phyloP scores from a whole-genome alignment of 2,888 invertebrate genomes.

The Ariolimax columbianus region DNA sequence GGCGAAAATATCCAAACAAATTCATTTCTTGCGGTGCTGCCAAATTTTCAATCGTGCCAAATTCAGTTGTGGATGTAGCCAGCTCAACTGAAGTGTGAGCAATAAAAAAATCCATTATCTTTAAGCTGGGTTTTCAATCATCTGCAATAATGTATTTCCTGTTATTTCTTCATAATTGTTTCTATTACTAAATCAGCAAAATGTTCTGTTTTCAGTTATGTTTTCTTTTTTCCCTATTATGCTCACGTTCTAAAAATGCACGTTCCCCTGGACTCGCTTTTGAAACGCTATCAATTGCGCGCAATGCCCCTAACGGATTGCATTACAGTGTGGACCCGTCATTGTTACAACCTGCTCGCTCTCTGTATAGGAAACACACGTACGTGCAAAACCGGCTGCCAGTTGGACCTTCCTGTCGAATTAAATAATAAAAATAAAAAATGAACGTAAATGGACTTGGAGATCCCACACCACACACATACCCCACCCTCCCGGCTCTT shows the following conservation, averaged over 20 bases:
- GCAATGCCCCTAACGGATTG: conserved; percentile 7
- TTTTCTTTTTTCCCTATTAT: neutral
- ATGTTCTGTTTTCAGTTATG: neutral
- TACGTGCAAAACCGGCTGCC: conserved; percentile 33
- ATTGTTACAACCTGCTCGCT: conserved; percentile 21
- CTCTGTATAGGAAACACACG: conserved; percentile 31
- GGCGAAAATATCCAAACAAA: conserved; percentile 47
- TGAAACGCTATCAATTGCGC: conserved; percentile 36
- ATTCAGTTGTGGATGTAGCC: conserved; percentile 46
- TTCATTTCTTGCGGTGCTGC: conserved; percentile 32
- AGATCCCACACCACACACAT: neutral
- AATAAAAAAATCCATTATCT: conserved; percentile 51
- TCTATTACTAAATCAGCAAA: conserved; percentile 45
- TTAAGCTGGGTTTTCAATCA: conserved; percentile 48
- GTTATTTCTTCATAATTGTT: conserved; percentile 52
- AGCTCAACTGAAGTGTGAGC: conserved; percentile 38
- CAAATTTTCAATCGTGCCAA: conserved; percentile 52
- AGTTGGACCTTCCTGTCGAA: conserved; percentile 27
- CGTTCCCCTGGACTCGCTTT: conserved; percentile 12
- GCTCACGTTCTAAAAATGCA: conserved; percentile 23
- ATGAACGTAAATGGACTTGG: neutral
- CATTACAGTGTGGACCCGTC: conserved; percentile 26
- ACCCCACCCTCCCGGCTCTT: neutral
- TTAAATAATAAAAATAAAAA: neutral
- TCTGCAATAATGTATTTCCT: conserved; percentile 42